Conservation (phyloP, 2,797 vertebrate species). For the Sebastes dallii region DNA sequence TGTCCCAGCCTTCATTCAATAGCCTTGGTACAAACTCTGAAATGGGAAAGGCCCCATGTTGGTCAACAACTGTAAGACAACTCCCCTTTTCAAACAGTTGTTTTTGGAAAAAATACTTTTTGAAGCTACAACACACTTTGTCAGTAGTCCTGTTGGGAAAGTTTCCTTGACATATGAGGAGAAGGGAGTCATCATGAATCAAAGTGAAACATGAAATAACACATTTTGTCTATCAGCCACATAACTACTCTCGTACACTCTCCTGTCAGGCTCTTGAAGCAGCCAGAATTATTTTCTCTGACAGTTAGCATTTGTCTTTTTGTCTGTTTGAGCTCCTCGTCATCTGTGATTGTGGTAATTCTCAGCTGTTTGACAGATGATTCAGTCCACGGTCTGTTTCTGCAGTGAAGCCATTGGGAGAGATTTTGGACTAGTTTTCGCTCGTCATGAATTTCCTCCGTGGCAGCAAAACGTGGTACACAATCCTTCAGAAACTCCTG, state of each 20-base stretch:
- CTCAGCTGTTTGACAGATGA: background rate
- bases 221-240: background rate
- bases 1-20: too few species aligned
- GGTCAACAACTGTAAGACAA: background rate
- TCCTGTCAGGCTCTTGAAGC: background rate
- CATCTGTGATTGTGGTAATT: background rate
- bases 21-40: too few species aligned
- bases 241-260: background rate
- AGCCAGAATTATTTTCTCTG: background rate
- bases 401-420: background rate
- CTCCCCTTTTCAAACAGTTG: background rate
- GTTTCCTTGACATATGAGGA: background rate
- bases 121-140: background rate
- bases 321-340: constrained; percentile 1
- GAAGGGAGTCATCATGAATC: background rate
- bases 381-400: background rate
- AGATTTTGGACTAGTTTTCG: background rate
- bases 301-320: background rate
- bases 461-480: background rate
- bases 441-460: background rate
- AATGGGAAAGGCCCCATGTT: background rate
- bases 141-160: background rate
- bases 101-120: background rate
- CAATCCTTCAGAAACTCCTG: background rate
- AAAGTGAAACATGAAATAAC: background rate